Base-by-base conservation (phyloP, 92 coral and sea anemone genomes). In the Parazoanthus atlanticus region DNA sequence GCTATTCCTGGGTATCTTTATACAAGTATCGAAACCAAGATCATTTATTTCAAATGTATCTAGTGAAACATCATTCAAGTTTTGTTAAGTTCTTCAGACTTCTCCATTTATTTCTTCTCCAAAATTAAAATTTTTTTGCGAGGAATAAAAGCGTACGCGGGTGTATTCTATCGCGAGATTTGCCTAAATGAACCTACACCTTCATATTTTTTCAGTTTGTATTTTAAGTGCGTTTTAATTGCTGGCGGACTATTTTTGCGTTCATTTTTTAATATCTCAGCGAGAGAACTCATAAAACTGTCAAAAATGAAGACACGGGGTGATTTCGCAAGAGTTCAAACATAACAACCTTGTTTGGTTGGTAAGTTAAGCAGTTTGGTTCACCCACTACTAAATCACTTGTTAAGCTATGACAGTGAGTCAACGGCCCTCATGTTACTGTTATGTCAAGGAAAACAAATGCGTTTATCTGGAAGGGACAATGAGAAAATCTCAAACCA, bases 361-460 rank as follows among this genome's bases (percentile, higher is more conserved):
- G 9, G 36, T 32, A 74, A 74, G 16, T 12, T 13, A 74, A 33
- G 78, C 43, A 3, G 78, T 67, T 83, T 65, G 25, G 29, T 67
- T 40, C 38, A 11, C 78, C 78, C 87, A 84, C 78, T 26, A 70
- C 87, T 84, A 41, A 31, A 66, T 65, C 61, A 41, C 31, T 26
- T 43, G 40, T 61, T 23, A 46, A 28, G 31, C 30, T 70, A 70
- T 46, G 13, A 38, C 9, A 64, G 8, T 66, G 26, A 82, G 9
- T 23, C 19, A 40, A 71, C 23, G 38, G 12, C 28, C 12, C 6
- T 8, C 25, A 0, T 84, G 30, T 84, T 84, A 46, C 46, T 23
- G 67, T 70, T 69, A 46, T 36, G 13, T 69, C 47, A 71, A 31
- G 58, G 33, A 70, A 43, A 47, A 70, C 79, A 70, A 11, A 21